Evolutionary conservation across 53 echinoderm and acorn worm genomes (phyloP).

Genomic region (Pentamera pediparva): DNA sequence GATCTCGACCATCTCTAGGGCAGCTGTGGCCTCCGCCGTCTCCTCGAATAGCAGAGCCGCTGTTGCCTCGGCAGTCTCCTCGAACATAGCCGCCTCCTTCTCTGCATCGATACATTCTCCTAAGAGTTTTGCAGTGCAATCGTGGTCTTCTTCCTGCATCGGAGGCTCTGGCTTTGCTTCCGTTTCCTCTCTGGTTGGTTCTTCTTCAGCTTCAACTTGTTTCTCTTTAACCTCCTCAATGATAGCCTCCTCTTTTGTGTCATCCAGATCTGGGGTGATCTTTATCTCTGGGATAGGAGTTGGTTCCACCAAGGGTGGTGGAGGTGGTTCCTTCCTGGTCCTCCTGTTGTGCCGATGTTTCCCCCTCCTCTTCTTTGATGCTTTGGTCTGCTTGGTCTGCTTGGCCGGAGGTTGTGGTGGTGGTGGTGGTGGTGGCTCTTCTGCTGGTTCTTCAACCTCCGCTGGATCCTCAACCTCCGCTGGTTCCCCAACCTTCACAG

Average conservation of each 20-base stretch:
- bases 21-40: conserved; percentile 21
- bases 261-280: neutral
- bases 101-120: conserved; percentile 18
- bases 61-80: conserved; percentile 26
- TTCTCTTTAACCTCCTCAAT: neutral
- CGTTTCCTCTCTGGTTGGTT: neutral
- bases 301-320: neutral
- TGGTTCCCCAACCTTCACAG: too few relatives aligned
- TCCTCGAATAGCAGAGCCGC: conserved; percentile 16
- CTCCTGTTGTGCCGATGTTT: conserved; percentile 44
- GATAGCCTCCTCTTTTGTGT: neutral
- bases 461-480: too few relatives aligned
- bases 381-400: neutral
- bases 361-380: conserved; percentile 19
- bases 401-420: conserved; percentile 30
- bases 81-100: conserved; percentile 18
- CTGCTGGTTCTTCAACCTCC: conserved; percentile 30
- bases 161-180: neutral
- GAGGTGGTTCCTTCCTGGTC: neutral
- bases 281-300: conserved; percentile 3
- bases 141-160: neutral
- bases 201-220: neutral
- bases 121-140: neutral
- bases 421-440: conserved; percentile 34
- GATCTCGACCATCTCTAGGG: conserved; percentile 16